Evolutionary conservation across 2,113 vertebrate genomes (phyloP).

Genomic region (Andinoacara biseriatus): DNA sequence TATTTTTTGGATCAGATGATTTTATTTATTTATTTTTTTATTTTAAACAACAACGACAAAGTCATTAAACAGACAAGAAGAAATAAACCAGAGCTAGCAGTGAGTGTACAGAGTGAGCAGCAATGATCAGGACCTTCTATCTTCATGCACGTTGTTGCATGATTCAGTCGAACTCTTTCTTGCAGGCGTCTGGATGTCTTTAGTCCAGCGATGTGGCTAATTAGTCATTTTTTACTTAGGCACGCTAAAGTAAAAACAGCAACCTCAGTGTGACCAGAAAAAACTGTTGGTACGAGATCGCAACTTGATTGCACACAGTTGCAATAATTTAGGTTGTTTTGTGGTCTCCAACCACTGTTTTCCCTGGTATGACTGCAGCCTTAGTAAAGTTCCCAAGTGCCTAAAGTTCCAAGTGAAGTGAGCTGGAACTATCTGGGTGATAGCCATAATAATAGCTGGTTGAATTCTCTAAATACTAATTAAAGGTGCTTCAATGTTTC

Average conservation of each 20-base stretch:
- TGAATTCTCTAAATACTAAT: not conserved
- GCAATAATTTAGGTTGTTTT: too few species aligned
- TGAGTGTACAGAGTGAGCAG: not conserved
- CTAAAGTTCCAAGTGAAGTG: too few species aligned
- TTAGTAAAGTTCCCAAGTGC: too few species aligned
- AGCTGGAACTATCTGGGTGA: too few species aligned
- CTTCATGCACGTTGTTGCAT: not conserved
- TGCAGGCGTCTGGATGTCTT: not conserved
- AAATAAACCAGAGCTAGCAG: not conserved
- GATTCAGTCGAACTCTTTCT: not conserved
- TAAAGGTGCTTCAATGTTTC: too few species aligned
- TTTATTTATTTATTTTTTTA: not conserved
- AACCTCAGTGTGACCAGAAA: too few species aligned
- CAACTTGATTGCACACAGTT: too few species aligned
- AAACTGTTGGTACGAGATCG: too few species aligned
- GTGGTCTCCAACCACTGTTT: too few species aligned
- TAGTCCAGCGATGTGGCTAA: not conserved
- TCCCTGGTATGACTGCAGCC: too few species aligned
- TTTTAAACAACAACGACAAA: not conserved
- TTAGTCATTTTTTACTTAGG: not conserved
- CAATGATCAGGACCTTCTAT: not conserved
- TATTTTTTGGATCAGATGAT: too few species aligned
- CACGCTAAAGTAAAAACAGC: too few species aligned
- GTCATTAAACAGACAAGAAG: not conserved
- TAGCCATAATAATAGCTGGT: not conserved